A percentile compares a stretch with the other conserved stretches of the same genome.
phyloP scores from a whole-genome alignment of 2,888 invertebrate species.

The Tipula lateralis region DNA sequence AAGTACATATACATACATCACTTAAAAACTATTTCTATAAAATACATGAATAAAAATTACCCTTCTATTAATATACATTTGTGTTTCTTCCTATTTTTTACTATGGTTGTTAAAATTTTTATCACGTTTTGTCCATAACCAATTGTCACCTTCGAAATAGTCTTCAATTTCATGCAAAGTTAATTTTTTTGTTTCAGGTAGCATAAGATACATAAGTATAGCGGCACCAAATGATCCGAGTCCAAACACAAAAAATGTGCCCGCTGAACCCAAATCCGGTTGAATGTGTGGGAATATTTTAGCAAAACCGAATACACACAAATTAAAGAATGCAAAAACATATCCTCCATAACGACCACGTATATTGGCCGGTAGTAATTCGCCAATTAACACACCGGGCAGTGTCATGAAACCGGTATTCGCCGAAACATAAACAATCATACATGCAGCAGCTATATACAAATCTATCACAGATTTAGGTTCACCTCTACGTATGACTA shows the following conservation, averaged over 20 bases:
- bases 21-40: background rate
- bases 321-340: conserved; percentile 67
- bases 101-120: background rate
- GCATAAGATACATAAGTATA: conserved; percentile 59
- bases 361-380: conserved; percentile 67
- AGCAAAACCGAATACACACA: conserved; percentile 62
- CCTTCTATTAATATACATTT: background rate
- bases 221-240: conserved; percentile 58
- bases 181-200: conserved; percentile 71
- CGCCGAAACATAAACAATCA: conserved; percentile 66
- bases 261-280: conserved; percentile 56
- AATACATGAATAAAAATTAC: background rate
- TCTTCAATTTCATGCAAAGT: conserved; percentile 71
- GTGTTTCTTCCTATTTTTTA: background rate
- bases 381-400: conserved; percentile 71
- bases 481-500: conserved; percentile 46
- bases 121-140: conserved; percentile 51
- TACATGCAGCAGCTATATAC: conserved; percentile 50
- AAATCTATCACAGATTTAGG: conserved; percentile 41
- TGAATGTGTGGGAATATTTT: conserved; percentile 66
- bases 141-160: conserved; percentile 65
- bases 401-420: conserved; percentile 72
- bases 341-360: conserved; percentile 69
- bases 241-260: conserved; percentile 68
- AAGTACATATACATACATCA: background rate